phyloP scores from a whole-genome alignment of 2,888 invertebrate species.

The Nowickia ferox region DNA sequence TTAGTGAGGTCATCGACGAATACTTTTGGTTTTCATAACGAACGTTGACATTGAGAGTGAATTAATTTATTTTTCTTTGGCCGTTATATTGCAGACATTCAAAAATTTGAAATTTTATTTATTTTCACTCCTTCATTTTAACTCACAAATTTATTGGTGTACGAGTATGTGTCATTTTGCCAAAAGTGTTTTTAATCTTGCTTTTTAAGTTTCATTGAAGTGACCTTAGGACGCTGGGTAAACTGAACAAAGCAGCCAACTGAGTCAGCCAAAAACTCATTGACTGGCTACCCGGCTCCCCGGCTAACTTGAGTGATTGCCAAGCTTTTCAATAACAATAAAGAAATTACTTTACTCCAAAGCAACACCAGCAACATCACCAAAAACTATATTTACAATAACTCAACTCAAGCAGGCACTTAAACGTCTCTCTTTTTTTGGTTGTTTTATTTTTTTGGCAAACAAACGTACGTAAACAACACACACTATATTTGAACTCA shows the following conservation, averaged over 20 bases:
- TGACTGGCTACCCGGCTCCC: slow-evolving; percentile 31
- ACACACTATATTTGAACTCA: background rate
- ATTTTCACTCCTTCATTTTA: background rate
- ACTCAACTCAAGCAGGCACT: slow-evolving; percentile 48
- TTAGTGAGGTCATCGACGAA: too few relatives aligned
- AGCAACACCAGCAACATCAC: background rate
- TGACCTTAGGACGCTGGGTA: slow-evolving; percentile 50
- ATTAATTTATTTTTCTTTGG: background rate
- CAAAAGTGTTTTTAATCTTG: slow-evolving; percentile 35
- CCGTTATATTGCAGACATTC: background rate
- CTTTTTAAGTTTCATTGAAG: slow-evolving; percentile 56
- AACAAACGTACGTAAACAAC: slow-evolving; percentile 38
- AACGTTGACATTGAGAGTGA: background rate
- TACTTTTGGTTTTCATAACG: background rate
- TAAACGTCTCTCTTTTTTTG: slow-evolving; percentile 23
- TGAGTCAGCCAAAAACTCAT: slow-evolving; percentile 37
- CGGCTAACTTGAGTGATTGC: slow-evolving; percentile 63
- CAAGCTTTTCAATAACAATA: slow-evolving; percentile 55
- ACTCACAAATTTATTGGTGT: background rate
- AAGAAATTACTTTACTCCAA: slow-evolving; percentile 53
- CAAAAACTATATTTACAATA: slow-evolving; percentile 8
- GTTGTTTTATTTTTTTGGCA: slow-evolving; percentile 37
- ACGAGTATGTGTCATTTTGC: slow-evolving; percentile 25
- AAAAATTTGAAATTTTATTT: slow-evolving; percentile 4
- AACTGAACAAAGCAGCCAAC: slow-evolving; percentile 26